Evolutionary conservation across 2,797 vertebrate genomes (phyloP).

Genomic region (Heterohyrax brucei): DNA sequence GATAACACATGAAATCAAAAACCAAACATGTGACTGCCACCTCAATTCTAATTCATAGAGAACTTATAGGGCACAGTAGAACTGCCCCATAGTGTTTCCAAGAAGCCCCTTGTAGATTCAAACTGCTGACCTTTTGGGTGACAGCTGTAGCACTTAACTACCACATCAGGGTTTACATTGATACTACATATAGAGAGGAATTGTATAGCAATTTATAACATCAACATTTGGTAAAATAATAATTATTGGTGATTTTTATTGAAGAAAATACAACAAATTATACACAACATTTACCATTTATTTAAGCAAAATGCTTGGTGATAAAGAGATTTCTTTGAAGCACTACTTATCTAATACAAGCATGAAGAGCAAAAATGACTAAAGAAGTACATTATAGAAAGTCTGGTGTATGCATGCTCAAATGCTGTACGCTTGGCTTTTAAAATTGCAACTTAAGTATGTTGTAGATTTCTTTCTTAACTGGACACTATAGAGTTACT

Average conservation of each 20-base stretch:
- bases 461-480: conserved; percentile 3
- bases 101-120: too few species aligned
- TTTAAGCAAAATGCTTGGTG: neutral
- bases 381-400: neutral
- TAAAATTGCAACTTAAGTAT: conserved; percentile 12
- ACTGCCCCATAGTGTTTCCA: too few species aligned
- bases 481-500: neutral
- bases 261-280: neutral
- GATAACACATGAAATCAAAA: neutral
- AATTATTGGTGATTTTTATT: conserved; percentile 26
- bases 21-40: too few species aligned
- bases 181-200: neutral
- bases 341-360: neutral
- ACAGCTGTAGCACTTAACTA: too few species aligned
- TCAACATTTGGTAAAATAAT: conserved; percentile 36
- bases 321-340: neutral
- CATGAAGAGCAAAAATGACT: neutral
- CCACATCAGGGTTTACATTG: too few species aligned
- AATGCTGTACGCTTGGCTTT: neutral
- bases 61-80: too few species aligned
- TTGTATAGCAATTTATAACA: neutral
- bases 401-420: neutral
- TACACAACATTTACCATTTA: conserved; percentile 6
- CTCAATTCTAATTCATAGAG: too few species aligned
- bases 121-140: too few species aligned